These are phyloP conservation scores for Neocrepidodera transversa DNA, from an alignment of 2,888 invertebrate genomes.

Conservation along the genomic window DNA sequence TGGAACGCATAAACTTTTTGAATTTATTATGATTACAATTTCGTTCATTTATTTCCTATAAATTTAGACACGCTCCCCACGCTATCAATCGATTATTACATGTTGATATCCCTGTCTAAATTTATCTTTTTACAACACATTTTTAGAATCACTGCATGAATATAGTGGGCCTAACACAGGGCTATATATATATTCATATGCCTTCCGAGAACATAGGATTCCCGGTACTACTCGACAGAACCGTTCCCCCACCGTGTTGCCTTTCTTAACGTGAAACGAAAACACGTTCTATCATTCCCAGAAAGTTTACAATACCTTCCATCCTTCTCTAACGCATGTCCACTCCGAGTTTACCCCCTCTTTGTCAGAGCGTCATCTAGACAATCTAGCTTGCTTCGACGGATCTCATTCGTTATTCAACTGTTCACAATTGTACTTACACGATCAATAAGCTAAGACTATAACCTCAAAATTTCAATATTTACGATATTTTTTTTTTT, in stretches of 20 bases:
- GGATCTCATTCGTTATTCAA: conserved; percentile 38
- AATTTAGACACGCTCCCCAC: not conserved
- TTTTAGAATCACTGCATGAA: conserved; percentile 35
- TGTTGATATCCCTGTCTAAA: conserved; percentile 5
- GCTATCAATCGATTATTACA: conserved; percentile 11
- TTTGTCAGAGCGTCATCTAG: conserved; percentile 29
- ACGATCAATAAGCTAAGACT: conserved; percentile 37
- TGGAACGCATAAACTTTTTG: not conserved
- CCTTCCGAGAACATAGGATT: conserved; percentile 57
- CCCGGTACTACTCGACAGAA: conserved; percentile 54
- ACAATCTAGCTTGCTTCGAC: conserved; percentile 30
- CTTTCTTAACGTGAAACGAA: conserved; percentile 57
- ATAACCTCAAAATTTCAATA: conserved; percentile 41
- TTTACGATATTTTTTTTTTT: conserved; percentile 25
- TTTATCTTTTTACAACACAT: conserved; percentile 26
- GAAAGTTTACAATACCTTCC: conserved; percentile 44
- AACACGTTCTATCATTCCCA: conserved; percentile 58
- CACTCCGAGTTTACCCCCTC: conserved; percentile 18
- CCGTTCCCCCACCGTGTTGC: conserved; percentile 43
- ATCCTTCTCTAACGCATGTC: conserved; percentile 23
- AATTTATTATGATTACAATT: not conserved
- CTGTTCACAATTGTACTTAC: conserved; percentile 24
- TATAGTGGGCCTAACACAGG: conserved; percentile 39
- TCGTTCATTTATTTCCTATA: not conserved
- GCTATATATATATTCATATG: conserved; percentile 38